phyloP scores from a whole-genome alignment of 1,140 invertebrate species.

The Carcinoscorpius rotundicauda region DNA sequence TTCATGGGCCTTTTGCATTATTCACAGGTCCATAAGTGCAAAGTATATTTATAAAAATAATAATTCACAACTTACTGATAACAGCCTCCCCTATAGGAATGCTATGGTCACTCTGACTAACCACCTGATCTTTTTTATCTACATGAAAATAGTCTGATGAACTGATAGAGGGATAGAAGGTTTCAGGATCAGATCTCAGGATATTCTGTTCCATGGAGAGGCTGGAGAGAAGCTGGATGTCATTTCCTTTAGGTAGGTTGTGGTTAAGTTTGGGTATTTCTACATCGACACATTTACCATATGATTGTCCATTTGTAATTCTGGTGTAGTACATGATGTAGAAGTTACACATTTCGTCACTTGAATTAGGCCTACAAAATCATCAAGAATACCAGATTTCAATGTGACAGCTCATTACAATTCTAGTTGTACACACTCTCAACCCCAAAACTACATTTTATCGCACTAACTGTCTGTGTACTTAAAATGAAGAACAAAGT shows the following conservation, averaged over 20 bases:
- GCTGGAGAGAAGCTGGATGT: constrained; percentile 14
- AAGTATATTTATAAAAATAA: too few species aligned
- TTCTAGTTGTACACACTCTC: too few species aligned
- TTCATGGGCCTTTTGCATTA: too few species aligned
- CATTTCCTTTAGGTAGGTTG: constrained; percentile 15
- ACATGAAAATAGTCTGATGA: neutral
- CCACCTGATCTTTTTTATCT: neutral
- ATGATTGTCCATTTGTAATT: constrained; percentile 5
- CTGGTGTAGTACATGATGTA: constrained; percentile 51
- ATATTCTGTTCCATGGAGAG: constrained; percentile 14
- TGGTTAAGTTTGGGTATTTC: constrained; percentile 5
- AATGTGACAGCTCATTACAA: too few species aligned
- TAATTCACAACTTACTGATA: too few species aligned
- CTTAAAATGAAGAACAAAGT: too few species aligned
- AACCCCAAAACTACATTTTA: too few species aligned
- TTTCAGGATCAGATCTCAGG: constrained; percentile 3
- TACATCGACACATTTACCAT: constrained; percentile 10
- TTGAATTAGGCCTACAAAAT: constrained; percentile 37
- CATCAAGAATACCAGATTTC: constrained; percentile 1
- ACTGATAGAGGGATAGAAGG: neutral
- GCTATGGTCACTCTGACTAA: too few species aligned
- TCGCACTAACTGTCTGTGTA: too few species aligned
- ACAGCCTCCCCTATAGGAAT: too few species aligned
- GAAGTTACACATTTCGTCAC: constrained; percentile 58
- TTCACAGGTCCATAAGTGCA: too few species aligned